Evolutionary conservation across 2,888 invertebrate genomes (phyloP).

Genomic region (Protodeltote pygarga): DNA sequence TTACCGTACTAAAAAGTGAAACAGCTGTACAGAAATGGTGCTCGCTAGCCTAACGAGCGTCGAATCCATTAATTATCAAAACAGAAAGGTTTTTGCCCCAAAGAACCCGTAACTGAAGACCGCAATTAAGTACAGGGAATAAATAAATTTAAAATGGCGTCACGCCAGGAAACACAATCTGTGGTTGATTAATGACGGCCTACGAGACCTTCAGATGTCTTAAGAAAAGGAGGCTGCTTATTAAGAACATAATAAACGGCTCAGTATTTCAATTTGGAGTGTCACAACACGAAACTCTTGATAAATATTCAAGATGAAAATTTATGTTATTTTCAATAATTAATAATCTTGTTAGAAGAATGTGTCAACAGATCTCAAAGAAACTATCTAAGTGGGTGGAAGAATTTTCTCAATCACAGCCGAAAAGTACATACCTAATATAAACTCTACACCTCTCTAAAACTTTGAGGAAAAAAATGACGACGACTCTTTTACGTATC

Average conservation of each 20-base stretch:
- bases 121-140: slow-evolving; percentile 61
- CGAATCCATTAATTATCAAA: slow-evolving; percentile 60
- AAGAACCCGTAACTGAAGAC: slow-evolving; percentile 57
- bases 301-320: no score
- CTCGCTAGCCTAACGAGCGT: slow-evolving; percentile 46
- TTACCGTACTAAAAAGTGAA: slow-evolving; percentile 38
- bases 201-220: slow-evolving; percentile 42
- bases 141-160: slow-evolving; percentile 62
- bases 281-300: no score
- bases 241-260: neutral
- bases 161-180: slow-evolving; percentile 63
- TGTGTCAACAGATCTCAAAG: no score
- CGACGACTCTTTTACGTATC: no score
- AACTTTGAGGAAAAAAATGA: no score
- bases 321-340: no score
- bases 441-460: no score
- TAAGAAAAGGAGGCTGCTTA: slow-evolving; percentile 26
- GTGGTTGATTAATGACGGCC: slow-evolving; percentile 61
- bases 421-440: no score
- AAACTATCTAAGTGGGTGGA: no score
- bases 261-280: neutral
- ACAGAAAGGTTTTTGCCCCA: slow-evolving; percentile 53
- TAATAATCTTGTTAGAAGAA: no score
- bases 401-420: no score
- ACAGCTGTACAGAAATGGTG: slow-evolving; percentile 39